Evolutionary conservation across 2,797 vertebrate species (phyloP).

Genomic region (Ptychobarbus kaznakovi): DNA sequence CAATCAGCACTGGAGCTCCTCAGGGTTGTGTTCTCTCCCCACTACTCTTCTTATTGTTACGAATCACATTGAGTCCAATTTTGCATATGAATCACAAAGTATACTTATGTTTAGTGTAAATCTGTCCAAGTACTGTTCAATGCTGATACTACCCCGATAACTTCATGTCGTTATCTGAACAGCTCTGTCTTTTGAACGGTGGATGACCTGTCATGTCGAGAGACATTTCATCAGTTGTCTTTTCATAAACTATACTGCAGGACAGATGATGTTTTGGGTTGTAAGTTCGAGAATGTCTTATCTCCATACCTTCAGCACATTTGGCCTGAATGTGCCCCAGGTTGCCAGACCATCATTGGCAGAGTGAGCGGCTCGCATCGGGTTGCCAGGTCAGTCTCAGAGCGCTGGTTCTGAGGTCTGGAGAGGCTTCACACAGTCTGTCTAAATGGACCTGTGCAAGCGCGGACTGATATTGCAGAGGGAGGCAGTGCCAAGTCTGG

Average conservation of each 20-base stretch:
- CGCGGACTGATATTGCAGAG: neutral
- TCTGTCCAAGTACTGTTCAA: neutral
- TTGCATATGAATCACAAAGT: too few species aligned
- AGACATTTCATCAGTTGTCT: neutral
- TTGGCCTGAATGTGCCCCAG: neutral
- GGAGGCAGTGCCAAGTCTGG: neutral
- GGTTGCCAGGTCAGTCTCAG: slow-evolving; percentile 23
- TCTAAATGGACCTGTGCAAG: slow-evolving; percentile 14
- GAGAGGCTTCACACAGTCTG: slow-evolving; percentile 21
- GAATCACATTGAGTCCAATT: too few species aligned
- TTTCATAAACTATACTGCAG: neutral
- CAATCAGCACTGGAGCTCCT: too few species aligned
- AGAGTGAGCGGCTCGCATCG: neutral
- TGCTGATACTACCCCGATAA: neutral
- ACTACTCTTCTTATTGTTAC: too few species aligned
- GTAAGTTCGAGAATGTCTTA: slow-evolving; percentile 13
- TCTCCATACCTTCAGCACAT: slow-evolving; percentile 37
- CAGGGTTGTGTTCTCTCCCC: too few species aligned
- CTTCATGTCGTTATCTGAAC: neutral
- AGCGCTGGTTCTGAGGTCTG: slow-evolving; percentile 28
- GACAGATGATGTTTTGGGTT: slow-evolving; percentile 15
- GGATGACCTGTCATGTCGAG: neutral
- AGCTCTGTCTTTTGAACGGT: neutral
- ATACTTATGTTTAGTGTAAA: neutral
- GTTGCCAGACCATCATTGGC: slow-evolving; percentile 22